A percentile compares a stretch with the other conserved stretches of the same genome.
Evolutionary conservation across 1,140 invertebrate species (phyloP).

Genomic region (Ptiloglossa arizonensis): DNA sequence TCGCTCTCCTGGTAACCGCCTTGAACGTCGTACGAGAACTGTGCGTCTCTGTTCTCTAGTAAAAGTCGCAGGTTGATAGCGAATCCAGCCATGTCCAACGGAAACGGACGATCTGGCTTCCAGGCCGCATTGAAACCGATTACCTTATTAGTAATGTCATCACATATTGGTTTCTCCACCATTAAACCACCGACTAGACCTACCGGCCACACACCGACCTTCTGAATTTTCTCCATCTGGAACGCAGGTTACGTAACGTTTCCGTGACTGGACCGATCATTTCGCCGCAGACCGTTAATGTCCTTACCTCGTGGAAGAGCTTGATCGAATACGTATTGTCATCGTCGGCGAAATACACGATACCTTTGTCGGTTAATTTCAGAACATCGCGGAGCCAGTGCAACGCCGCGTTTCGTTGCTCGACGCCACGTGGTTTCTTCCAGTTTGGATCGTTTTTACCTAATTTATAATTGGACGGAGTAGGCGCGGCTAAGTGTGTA

Average conservation of each 20-base stretch:
- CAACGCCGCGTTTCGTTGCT: conserved; percentile 95
- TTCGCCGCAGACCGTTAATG: not conserved
- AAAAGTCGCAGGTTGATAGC: conserved; percentile 94
- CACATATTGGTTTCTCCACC: conserved; percentile 91
- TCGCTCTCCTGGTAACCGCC: conserved; percentile 96
- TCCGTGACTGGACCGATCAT: not conserved
- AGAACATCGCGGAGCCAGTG: conserved; percentile 92
- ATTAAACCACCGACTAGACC: conserved; percentile 95
- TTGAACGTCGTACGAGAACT: conserved; percentile 92
- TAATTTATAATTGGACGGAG: conserved; percentile 87
- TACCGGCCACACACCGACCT: conserved; percentile 98
- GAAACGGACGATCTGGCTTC: conserved; percentile 95
- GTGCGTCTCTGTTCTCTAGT: conserved; percentile 88
- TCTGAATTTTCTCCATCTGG: conserved; percentile 90
- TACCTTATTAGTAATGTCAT: conserved; percentile 87
- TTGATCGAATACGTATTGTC: conserved; percentile 97
- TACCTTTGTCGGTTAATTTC: conserved; percentile 82
- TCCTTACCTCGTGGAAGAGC: conserved; percentile 92
- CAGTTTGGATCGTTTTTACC: conserved; percentile 89
- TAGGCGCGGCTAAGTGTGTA: conserved; percentile 87
- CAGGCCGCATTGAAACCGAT: conserved; percentile 92
- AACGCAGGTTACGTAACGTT: conserved; percentile 34
- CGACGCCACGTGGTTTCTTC: conserved; percentile 96
- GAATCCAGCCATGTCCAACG: conserved; percentile 99
- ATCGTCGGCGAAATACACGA: conserved; percentile 99